Evolutionary conservation across 1,140 invertebrate genomes (phyloP).

Genomic region (Liolophura sinensis): DNA sequence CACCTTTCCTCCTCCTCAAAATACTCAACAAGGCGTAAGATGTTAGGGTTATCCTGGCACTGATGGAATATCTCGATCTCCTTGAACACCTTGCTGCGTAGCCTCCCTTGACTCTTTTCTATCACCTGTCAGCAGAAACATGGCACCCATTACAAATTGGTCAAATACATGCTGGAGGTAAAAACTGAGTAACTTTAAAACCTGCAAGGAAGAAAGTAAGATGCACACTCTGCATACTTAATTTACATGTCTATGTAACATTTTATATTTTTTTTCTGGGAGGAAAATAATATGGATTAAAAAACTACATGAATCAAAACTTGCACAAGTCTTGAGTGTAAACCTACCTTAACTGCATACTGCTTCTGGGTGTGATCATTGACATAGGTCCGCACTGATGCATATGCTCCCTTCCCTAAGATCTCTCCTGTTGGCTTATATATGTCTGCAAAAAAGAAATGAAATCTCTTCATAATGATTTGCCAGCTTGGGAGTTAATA

Average conservation of each 20-base stretch:
- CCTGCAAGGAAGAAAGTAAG: background rate
- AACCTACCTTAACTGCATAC: conserved; percentile 85
- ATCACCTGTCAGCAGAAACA: conserved; percentile 70
- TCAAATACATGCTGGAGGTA: too few relatives aligned
- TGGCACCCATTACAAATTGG: background rate
- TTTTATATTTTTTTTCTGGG: too few relatives aligned
- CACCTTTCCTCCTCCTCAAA: conserved; percentile 87
- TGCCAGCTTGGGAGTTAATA: too few relatives aligned
- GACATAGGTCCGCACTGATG: conserved; percentile 90
- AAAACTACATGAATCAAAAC: background rate
- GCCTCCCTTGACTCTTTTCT: conserved; percentile 91
- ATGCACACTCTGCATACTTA: background rate
- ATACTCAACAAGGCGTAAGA: conserved; percentile 96
- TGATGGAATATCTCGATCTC: conserved; percentile 99
- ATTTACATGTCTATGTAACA: too few relatives aligned
- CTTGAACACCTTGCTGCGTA: conserved; percentile 89
- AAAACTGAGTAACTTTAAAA: background rate
- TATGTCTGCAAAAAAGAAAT: conserved; percentile 73
- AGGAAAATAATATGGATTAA: background rate
- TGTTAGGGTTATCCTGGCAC: conserved; percentile 94
- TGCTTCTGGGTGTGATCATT: conserved; percentile 89
- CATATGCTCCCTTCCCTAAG: conserved; percentile 94
- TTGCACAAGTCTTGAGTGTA: too few relatives aligned
- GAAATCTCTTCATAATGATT: background rate
- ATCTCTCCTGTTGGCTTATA: conserved; percentile 94